These are phyloP conservation scores for Apodemia hepburni DNA, from an alignment of 2,888 invertebrate species.

Conservation along the genomic window DNA sequence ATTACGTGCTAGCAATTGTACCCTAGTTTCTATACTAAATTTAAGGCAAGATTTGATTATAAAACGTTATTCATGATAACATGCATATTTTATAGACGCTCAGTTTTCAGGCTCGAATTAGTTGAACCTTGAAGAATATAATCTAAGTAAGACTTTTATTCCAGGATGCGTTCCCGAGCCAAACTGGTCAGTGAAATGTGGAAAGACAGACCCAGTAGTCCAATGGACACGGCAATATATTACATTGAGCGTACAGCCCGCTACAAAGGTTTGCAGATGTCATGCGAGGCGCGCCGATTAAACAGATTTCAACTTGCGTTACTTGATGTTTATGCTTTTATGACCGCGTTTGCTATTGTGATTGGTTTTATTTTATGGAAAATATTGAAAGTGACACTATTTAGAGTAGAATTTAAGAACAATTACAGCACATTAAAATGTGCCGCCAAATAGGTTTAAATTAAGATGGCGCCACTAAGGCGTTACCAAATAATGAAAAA, in stretches of 20 bases:
- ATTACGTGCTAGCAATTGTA: too few relatives aligned
- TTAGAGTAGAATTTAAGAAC: constrained; percentile 1
- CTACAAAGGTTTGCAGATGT: constrained; percentile 38
- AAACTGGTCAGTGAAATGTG: constrained; percentile 40
- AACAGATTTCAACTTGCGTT: constrained; percentile 35
- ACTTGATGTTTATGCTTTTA: constrained; percentile 36
- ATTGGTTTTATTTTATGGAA: constrained; percentile 12
- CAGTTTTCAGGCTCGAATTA: too few relatives aligned
- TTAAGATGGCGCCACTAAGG: neutral
- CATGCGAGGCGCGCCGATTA: constrained; percentile 38
- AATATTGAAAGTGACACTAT: neutral
- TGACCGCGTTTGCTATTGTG: constrained; percentile 20
- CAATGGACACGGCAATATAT: constrained; percentile 48
- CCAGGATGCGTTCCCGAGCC: constrained; percentile 41
- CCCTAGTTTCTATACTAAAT: too few relatives aligned
- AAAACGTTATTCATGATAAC: too few relatives aligned
- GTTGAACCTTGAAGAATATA: too few relatives aligned
- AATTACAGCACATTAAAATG: constrained; percentile 6
- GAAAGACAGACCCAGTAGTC: constrained; percentile 40
- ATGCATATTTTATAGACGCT: too few relatives aligned
- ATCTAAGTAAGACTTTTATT: constrained; percentile 24
- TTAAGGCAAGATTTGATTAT: too few relatives aligned
- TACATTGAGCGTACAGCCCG: constrained; percentile 45
- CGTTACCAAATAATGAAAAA: too few relatives aligned
- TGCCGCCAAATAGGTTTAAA: constrained; percentile 3